phyloP scores from a whole-genome alignment of 2,888 invertebrate genomes.

The Leptinotarsa peninsularis region DNA sequence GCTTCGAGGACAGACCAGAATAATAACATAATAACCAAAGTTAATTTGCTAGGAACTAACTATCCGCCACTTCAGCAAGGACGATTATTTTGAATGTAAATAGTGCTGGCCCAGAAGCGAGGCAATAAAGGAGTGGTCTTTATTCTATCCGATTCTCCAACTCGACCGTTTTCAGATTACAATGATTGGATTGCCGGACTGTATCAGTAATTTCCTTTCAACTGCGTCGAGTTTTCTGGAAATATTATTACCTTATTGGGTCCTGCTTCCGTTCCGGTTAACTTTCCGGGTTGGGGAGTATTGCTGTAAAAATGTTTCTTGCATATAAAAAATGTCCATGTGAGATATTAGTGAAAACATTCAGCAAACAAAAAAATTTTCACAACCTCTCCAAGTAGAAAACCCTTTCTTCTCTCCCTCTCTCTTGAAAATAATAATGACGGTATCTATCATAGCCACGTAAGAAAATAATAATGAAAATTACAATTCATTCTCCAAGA shows the following conservation, averaged over 20 bases:
- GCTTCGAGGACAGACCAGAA: neutral
- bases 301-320: neutral
- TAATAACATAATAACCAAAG: neutral
- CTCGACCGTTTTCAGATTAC: conserved; percentile 51
- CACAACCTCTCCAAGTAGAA: too few relatives aligned
- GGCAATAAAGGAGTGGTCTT: conserved; percentile 51
- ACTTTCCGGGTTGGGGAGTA: too few relatives aligned
- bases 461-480: too few relatives aligned
- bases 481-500: too few relatives aligned
- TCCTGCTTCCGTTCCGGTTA: conserved; percentile 28
- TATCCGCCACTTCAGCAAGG: neutral
- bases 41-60: neutral
- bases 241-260: conserved; percentile 30
- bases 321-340: too few relatives aligned
- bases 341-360: too few relatives aligned
- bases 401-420: too few relatives aligned
- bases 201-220: conserved; percentile 51
- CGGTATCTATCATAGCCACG: too few relatives aligned
- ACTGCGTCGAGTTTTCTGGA: conserved; percentile 25
- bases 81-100: conserved; percentile 42
- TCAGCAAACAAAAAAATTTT: too few relatives aligned
- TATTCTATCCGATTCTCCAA: conserved; percentile 41
- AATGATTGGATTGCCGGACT: conserved; percentile 52
- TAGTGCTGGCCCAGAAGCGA: conserved; percentile 40
- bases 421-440: too few relatives aligned